Evolutionary conservation across 2,888 invertebrate genomes (phyloP), one percentile per base, ranked within the genome.

Genomic region (Piscicola geometra): DNA sequence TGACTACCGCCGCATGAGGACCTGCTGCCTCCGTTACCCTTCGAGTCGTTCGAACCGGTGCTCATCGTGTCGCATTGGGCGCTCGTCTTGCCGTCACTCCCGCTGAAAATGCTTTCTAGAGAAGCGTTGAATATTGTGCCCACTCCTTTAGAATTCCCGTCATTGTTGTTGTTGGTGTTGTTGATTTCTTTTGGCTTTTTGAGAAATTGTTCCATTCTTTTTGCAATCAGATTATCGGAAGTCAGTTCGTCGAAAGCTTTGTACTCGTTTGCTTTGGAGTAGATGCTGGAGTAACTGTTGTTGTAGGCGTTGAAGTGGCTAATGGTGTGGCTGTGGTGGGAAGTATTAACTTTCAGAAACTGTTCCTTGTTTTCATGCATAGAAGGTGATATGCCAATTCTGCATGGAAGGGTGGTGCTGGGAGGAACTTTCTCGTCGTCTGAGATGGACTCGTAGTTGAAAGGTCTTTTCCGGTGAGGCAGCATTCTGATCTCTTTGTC

Each of bases 1-100:
- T 85, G 1, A 84, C 84, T 36, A 41, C 67, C 60, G 9, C 52
- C 28, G n/a, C 68, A 12, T 30, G 52, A 33, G 21, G 25, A 25
- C 21, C 32, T 1, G 15, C 32, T 30, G 21, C 1, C 5, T 30
- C 30, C 18, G 25, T 75, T 36, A n/a, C 47, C 1, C 71, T 32
- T 60, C 3, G 36, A n/a, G 35, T 18, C 21, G 32, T 50, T 5
- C 1, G 25, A 25, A 30, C n/a, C 56, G 30, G 33, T 60, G 52
- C n/a, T 60, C 32, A 33, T 30, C n/a, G 52, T 47, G 47, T 52
- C 47, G n/a, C 75, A 56, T 12, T 25, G 50, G 32, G 56, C 32
- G 47, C 9, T 33, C 41, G 47, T 2, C 35, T 64, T 3, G 15
- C 9, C 28, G 30, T 5, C 28, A 21, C 21, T 25, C 64, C 3